Conservation (phyloP, 1,140 invertebrate genomes). For the Lerema accius region DNA sequence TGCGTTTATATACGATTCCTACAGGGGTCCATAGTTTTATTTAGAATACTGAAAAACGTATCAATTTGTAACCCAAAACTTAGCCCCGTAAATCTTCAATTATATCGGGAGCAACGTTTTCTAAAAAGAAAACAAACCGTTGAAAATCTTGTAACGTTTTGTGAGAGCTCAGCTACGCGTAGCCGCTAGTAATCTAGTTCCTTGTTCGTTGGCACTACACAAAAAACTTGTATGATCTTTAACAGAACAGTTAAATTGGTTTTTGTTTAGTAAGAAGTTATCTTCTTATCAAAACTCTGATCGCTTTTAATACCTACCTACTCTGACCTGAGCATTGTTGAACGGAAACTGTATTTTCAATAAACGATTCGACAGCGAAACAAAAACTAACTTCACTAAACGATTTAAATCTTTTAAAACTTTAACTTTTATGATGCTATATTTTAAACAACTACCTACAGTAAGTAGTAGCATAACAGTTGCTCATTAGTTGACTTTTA, state of each 20-base stretch:
- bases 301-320: slow-evolving; percentile 25
- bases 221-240: slow-evolving; percentile 69
- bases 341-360: slow-evolving; percentile 19
- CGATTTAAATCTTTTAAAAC: slow-evolving; percentile 14
- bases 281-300: slow-evolving; percentile 24
- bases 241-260: slow-evolving; percentile 67
- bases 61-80: slow-evolving; percentile 66
- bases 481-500: slow-evolving; percentile 5
- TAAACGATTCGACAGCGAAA: slow-evolving; percentile 16
- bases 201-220: slow-evolving; percentile 56
- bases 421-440: neutral
- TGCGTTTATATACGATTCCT: slow-evolving; percentile 55
- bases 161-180: slow-evolving; percentile 61
- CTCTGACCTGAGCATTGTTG: slow-evolving; percentile 26
- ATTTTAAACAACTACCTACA: neutral
- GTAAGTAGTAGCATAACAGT: neutral
- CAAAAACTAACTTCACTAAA: slow-evolving; percentile 7
- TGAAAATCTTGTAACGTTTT: slow-evolving; percentile 74
- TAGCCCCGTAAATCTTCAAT: slow-evolving; percentile 65
- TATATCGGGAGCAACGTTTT: slow-evolving; percentile 61
- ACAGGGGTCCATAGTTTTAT: no score
- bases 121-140: slow-evolving; percentile 71
- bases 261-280: slow-evolving; percentile 51
- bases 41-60: slow-evolving; percentile 59
- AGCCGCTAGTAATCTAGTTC: slow-evolving; percentile 64